Percentiles rank a stretch among this genome's conserved stretches.
Evolutionary conservation across 2,797 vertebrate genomes (phyloP).

Genomic region (Danio albolineatus): DNA sequence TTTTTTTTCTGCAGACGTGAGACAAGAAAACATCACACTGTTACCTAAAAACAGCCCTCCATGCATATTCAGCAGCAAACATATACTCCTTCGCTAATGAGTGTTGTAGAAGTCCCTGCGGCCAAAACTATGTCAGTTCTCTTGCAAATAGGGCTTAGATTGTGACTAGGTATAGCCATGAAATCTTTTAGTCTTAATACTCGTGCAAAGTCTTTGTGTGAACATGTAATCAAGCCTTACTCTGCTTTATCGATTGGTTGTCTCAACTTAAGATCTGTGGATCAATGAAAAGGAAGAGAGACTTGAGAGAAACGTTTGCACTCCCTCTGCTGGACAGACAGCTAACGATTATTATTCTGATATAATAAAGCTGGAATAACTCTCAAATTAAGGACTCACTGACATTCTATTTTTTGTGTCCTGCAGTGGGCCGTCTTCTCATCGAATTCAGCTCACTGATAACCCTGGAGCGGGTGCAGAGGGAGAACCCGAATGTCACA

Average conservation of each 20-base stretch:
- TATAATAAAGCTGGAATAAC: background rate
- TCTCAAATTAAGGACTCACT: background rate
- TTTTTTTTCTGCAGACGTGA: background rate
- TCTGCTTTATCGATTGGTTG: constrained; percentile 41
- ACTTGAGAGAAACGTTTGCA: background rate
- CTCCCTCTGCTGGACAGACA: constrained; percentile 45
- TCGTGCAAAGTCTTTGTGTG: constrained; percentile 18
- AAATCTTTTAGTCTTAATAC: background rate
- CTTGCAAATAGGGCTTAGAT: background rate
- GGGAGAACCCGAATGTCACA: constrained; percentile 94
- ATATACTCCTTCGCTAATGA: constrained; percentile 40
- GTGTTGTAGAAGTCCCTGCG: constrained; percentile 24
- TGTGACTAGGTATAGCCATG: background rate
- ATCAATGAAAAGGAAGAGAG: constrained; percentile 25
- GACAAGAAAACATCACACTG: constrained; percentile 18
- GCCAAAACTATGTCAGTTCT: constrained; percentile 23
- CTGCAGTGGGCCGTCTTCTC: constrained; percentile 92
- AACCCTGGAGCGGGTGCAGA: constrained; percentile 96
- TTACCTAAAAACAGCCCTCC: constrained; percentile 27
- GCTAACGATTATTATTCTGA: background rate
- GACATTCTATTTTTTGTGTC: constrained; percentile 7
- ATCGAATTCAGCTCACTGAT: constrained; percentile 98
- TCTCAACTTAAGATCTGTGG: constrained; percentile 34
- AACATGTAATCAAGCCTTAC: constrained; percentile 30
- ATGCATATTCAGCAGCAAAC: constrained; percentile 35